A percentile compares a stretch with the other conserved stretches of the same genome.
Conservation (phyloP, 2,113 vertebrate genomes). For the Tetrax tetrax region DNA sequence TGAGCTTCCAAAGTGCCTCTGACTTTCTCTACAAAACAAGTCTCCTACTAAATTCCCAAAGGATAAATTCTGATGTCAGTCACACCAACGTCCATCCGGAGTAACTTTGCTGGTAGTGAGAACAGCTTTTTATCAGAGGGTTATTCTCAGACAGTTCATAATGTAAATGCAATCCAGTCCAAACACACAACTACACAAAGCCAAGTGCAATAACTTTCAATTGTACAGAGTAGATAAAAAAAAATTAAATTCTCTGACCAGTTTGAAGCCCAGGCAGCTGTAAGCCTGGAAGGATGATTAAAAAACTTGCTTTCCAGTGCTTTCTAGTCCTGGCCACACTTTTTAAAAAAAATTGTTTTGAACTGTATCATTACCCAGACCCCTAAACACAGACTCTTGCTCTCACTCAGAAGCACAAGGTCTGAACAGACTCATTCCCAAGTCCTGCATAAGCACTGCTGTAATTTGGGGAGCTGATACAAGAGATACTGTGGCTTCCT, state of each 20-base stretch:
- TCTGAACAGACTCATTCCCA: not conserved
- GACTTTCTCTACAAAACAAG: not conserved
- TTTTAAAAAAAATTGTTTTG: not conserved
- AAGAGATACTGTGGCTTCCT: not conserved
- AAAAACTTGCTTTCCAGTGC: accelerated
- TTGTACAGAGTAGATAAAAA: not conserved
- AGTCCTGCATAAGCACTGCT: not conserved
- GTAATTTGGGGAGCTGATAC: not conserved
- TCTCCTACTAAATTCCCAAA: not conserved
- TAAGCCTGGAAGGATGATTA: not conserved
- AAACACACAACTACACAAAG: not conserved
- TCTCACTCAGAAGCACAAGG: not conserved
- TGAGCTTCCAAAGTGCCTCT: not conserved
- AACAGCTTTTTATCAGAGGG: not conserved
- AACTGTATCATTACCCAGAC: not conserved
- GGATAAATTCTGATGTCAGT: not conserved
- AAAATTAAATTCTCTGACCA: not conserved
- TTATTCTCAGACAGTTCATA: not conserved
- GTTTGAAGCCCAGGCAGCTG: not conserved
- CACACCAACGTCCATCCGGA: not conserved
- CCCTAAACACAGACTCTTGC: not conserved
- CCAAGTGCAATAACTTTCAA: not conserved
- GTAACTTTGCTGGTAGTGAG: not conserved
- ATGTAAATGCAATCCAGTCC: not conserved
- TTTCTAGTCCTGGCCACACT: not conserved